Evolutionary conservation across 2,888 invertebrate species (phyloP).

Genomic region (Drosophila yooni): DNA sequence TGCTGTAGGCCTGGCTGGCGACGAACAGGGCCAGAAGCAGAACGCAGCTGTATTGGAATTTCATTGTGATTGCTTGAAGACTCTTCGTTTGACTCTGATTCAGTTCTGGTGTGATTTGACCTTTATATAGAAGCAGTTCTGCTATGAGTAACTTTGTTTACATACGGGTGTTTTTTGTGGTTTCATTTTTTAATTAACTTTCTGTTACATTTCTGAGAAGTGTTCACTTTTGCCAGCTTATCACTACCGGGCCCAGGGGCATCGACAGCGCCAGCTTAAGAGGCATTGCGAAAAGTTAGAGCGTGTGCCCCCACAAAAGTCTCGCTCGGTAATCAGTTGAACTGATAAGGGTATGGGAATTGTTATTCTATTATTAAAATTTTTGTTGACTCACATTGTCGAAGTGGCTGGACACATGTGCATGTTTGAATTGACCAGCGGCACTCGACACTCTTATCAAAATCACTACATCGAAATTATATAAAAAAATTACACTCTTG

Average conservation of each 20-base stretch:
- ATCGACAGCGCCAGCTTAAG: conserved; percentile 11
- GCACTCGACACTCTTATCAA: conserved; percentile 6
- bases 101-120: not conserved
- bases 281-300: conserved; percentile 8
- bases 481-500: conserved; percentile 28
- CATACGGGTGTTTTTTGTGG: conserved; percentile 12
- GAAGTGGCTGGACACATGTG: conserved; percentile 14
- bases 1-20: conserved; percentile 55
- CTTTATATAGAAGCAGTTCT: conserved; percentile 42
- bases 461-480: conserved; percentile 31
- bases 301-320: not conserved
- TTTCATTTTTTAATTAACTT: conserved; percentile 60
- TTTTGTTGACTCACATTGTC: conserved; percentile 48
- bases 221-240: conserved; percentile 42
- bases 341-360: conserved; percentile 51
- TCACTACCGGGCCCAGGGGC: conserved; percentile 24
- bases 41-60: conserved; percentile 56
- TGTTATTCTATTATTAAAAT: conserved; percentile 31
- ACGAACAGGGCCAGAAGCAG: conserved; percentile 64
- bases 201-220: conserved; percentile 13
- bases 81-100: conserved; percentile 17
- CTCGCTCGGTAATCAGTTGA: conserved; percentile 25
- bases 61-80: conserved; percentile 48
- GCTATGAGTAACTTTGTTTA: conserved; percentile 55
- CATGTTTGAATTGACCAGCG: conserved; percentile 1